phyloP scores from a whole-genome alignment of 2,113 vertebrate species.

The Sylvietta virens region DNA sequence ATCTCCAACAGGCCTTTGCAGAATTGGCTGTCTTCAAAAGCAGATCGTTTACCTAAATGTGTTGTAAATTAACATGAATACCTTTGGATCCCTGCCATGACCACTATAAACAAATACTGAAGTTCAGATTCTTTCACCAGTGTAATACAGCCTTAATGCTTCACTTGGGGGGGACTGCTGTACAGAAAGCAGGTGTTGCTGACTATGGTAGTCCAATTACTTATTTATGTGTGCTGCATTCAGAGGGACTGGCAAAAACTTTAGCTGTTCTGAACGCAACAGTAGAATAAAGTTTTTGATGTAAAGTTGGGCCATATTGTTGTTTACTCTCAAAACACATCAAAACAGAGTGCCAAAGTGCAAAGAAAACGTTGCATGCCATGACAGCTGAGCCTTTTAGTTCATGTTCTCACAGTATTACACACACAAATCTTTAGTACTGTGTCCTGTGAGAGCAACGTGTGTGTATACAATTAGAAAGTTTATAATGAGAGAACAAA shows the following conservation, averaged over 20 bases:
- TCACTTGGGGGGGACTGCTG: slow-evolving; percentile 27
- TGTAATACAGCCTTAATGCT: slow-evolving; percentile 41
- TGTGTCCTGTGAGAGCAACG: not conserved
- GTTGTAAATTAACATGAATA: slow-evolving; percentile 68
- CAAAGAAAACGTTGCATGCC: slow-evolving; percentile 11
- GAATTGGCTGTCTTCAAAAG: slow-evolving; percentile 58
- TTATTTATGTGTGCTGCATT: slow-evolving; percentile 41
- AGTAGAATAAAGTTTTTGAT: slow-evolving; percentile 32
- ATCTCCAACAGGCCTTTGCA: slow-evolving; percentile 23
- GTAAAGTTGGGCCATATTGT: slow-evolving; percentile 1
- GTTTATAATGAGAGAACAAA: not conserved
- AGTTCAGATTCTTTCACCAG: slow-evolving; percentile 63
- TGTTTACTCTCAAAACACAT: slow-evolving; percentile 59
- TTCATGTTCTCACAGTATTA: not conserved
- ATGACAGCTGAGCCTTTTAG: not conserved
- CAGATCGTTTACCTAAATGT: slow-evolving; percentile 48
- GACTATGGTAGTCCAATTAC: slow-evolving; percentile 43
- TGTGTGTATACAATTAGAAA: not conserved
- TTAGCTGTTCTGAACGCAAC: not conserved
- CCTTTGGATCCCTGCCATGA: slow-evolving; percentile 66
- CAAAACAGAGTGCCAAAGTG: not conserved
- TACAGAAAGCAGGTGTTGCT: slow-evolving; percentile 29
- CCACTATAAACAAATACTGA: slow-evolving; percentile 66
- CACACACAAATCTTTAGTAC: not conserved
- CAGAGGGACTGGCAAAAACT: not conserved